A percentile compares a stretch with the other conserved stretches of the same genome.
These are phyloP conservation scores for Thalpophila matura DNA, from an alignment of 2,888 invertebrate species.

Conservation along the genomic window DNA sequence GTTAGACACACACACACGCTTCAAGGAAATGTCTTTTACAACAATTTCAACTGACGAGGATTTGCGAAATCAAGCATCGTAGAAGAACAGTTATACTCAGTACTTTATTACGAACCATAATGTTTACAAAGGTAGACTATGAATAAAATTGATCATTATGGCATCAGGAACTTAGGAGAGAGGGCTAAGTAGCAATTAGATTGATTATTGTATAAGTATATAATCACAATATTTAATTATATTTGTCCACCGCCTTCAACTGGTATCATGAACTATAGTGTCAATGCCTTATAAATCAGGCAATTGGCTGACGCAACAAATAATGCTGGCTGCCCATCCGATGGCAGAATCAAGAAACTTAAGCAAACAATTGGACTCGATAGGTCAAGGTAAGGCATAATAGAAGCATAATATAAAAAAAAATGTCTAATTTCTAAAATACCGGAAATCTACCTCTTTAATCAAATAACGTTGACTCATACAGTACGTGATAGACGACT, in stretches of 20 bases:
- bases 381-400: not conserved
- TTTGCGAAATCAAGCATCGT: too few species aligned
- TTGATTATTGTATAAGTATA: too few species aligned
- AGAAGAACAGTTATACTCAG: too few species aligned
- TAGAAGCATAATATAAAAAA: not conserved
- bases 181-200: too few species aligned
- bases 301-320: not conserved
- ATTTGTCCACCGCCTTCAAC: not conserved
- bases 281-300: conserved; percentile 35
- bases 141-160: too few species aligned
- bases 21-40: too few species aligned
- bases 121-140: too few species aligned
- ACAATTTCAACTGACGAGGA: too few species aligned
- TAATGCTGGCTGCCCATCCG: not conserved
- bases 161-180: too few species aligned
- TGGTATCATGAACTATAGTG: conserved; percentile 9
- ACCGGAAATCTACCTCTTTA: not conserved
- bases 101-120: too few species aligned
- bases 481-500: not conserved
- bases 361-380: not conserved
- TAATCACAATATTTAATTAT: too few species aligned
- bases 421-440: not conserved
- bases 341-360: not conserved
- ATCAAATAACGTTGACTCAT: conserved; percentile 12
- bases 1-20: too few species aligned